Evolutionary conservation across 2,888 invertebrate genomes (phyloP), one percentile per base, ranked within the genome.

Genomic region (Boloria euphrosyne): DNA sequence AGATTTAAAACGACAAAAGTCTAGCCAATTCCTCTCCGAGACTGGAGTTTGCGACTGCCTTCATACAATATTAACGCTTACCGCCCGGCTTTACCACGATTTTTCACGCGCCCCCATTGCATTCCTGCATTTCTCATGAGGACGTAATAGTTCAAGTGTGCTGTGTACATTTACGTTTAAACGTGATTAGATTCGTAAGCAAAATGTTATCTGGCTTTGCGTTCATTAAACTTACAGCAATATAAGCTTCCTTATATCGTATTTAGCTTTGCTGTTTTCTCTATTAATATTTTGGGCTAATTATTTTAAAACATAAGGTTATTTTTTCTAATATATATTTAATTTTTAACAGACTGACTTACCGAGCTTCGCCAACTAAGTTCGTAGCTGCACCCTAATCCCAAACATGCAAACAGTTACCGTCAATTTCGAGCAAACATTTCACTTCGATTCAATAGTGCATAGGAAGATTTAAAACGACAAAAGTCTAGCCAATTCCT

Each of bases 121-220:
- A 83, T 80, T 80, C 75, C 77, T 90, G 86, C 87, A 91, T 92
- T 82, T 87, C 85, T 87, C 80, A 90, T 90, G 88, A 90, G 87
- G 73, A 78, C 81, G 84, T 89, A 89, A 89, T 91, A 87, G 87
- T 75, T 88, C 83, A 81, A 86, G 81, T 79, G 84, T 80, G 79
- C 82, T 86, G 85, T 86, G 84, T 86, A 84, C 86, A 80, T 84
- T 80, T 84, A 79, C 79, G 75, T 81, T 82, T 78, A 76, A 80
- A 79, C 76, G 71, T 81, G 80, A 86, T 86, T 85, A 83, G 80
- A 64, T 66, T 64, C 62, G 70, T 69, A 59, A 58, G 67, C 62
- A 66, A 67, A 66, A 67, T 62, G 64, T 64, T 67, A 67, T 68
- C 54, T 55, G 58, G 62, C 51, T 64, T 61, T 46, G 47, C 50